Evolutionary conservation across 2,113 vertebrate species (phyloP), one percentile per base, ranked within the genome.

Genomic region (Osmerus mordax): DNA sequence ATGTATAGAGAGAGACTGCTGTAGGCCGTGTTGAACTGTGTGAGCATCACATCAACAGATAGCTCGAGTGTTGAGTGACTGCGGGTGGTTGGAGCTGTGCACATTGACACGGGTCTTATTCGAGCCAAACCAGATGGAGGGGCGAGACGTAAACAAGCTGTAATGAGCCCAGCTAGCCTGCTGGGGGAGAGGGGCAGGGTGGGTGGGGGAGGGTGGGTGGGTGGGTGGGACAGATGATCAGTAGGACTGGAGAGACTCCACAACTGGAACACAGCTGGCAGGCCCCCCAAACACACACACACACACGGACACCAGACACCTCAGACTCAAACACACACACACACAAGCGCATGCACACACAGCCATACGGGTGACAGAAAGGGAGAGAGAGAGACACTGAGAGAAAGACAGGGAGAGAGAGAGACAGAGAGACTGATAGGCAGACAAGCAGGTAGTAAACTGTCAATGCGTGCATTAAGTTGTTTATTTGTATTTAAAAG

Each of bases 81-180:
- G 74, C 54, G 23, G 79, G 62, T 64, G 79, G n/a, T 75, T 68
- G n/a, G 76, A 71, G 74, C 55, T 76, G 79, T 86, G 83, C 83
- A 87, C 85, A 88, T 89, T 87, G 75, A 88, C 87, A 76, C 19
- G 23, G 60, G 65, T 84, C 84, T 84, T 87, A 89, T 91, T 91
- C 88, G 83, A 77, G 81, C 32, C 41, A 68, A 80, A 64, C 36
- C 88, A 91, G 87, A 89, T 91, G 87, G 86, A 70, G 68, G 75
- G 78, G 74, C 80, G 84, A 77, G 78, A 75, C 73, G 84, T 89
- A 91, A 91, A 92, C 88, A 90, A 89, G 86, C 87, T 70, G 77
- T 91, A 90, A 91, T 91, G 87, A 91, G 85, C 84, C 74, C 58
- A 67, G 65, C 66, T 80, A 81, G 76, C 76, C 86, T 85, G 84